Conservation (phyloP, 1,140 invertebrate species). For the Drosophila lacteicornis region DNA sequence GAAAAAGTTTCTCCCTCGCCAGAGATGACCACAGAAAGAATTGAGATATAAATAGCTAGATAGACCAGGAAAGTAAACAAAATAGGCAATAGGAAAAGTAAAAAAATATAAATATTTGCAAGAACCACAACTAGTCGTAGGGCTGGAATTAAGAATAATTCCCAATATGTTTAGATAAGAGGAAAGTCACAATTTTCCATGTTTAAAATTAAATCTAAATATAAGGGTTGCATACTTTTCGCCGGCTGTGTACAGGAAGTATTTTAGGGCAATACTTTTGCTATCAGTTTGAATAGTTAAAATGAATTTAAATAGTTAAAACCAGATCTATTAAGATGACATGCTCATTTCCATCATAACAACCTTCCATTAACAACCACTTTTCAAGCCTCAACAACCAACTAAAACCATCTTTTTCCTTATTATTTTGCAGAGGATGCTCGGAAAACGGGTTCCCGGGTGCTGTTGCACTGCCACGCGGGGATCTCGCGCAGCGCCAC, state of each 20-base stretch:
- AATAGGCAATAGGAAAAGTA: neutral
- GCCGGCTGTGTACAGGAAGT: neutral
- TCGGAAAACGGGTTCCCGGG: conserved; percentile 90
- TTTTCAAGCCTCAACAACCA: conserved; percentile 12
- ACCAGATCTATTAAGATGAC: neutral
- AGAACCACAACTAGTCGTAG: neutral
- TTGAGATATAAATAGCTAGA: conserved; percentile 22
- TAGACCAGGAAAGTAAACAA: conserved; percentile 5
- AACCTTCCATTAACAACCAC: conserved; percentile 6
- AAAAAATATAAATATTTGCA: conserved; percentile 1
- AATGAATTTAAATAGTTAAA: neutral
- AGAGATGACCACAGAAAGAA: conserved; percentile 23
- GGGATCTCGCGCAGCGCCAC: conserved; percentile 97
- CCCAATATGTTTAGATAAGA: neutral
- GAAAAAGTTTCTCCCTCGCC: conserved; percentile 55
- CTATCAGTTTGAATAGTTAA: too few species aligned
- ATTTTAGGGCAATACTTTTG: neutral
- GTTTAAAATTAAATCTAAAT: neutral
- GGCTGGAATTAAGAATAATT: neutral
- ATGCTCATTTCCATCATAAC: neutral
- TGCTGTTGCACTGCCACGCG: conserved; percentile 97
- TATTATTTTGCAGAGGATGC: conserved; percentile 92
- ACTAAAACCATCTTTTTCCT: conserved; percentile 51
- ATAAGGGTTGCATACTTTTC: neutral
- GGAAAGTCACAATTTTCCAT: neutral